phyloP scores from a whole-genome alignment of 2,113 vertebrate genomes.

The Bos taurus region ARS-UCD2.0 NC_037340.1:55931501-55932000 shows the following conservation, averaged over 20 bases:
- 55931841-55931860: no score
- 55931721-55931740: not conserved
- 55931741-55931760: fast-evolving
- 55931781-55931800: fast-evolving
- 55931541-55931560: fast-evolving
- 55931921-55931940: fast-evolving
- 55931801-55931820: fast-evolving
- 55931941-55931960: not conserved
- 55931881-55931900: no score
- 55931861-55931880: fast-evolving
- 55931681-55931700: not conserved
- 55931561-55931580: fast-evolving
- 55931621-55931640: fast-evolving
- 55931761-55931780: not conserved
- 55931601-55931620: not conserved
- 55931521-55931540: fast-evolving
- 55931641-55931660: fast-evolving
- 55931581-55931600: not conserved
- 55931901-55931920: not conserved
- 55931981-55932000: not conserved
- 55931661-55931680: fast-evolving
- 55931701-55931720: fast-evolving
- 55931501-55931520: fast-evolving
- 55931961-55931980: not conserved
- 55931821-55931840: fast-evolving